These are phyloP conservation scores for Cheilosia urbana DNA, from an alignment of 2,888 invertebrate species.

Conservation along the genomic window DNA sequence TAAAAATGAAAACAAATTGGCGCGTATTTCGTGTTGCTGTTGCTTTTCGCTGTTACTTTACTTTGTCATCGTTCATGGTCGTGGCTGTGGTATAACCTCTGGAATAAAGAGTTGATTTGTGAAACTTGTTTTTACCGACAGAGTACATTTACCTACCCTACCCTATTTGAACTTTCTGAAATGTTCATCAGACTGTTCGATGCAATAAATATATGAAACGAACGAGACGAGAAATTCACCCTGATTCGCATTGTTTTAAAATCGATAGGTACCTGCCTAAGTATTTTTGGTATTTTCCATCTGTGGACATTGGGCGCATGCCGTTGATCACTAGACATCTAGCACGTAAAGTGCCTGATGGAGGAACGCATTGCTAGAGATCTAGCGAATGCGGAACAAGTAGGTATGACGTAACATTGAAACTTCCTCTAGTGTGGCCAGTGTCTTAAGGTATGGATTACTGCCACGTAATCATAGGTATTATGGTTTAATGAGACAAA, in stretches of 20 bases:
- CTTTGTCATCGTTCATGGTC: constrained; percentile 14
- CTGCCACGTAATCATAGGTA: no score
- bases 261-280: no score
- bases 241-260: not conserved
- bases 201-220: not conserved
- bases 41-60: not conserved
- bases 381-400: no score
- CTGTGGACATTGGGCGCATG: no score
- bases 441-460: no score
- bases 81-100: constrained; percentile 23
- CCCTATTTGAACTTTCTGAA: constrained; percentile 30
- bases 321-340: no score
- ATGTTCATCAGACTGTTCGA: not conserved
- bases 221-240: not conserved
- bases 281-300: no score
- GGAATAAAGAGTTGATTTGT: constrained; percentile 16
- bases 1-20: constrained; percentile 54
- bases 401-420: no score
- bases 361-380: no score
- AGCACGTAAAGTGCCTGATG: no score
- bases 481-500: no score
- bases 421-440: no score
- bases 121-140: not conserved
- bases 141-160: constrained; percentile 20
- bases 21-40: not conserved